These are phyloP conservation scores for Carabus problematicus DNA, from an alignment of 2,888 invertebrate genomes.

Conservation along the genomic window DNA sequence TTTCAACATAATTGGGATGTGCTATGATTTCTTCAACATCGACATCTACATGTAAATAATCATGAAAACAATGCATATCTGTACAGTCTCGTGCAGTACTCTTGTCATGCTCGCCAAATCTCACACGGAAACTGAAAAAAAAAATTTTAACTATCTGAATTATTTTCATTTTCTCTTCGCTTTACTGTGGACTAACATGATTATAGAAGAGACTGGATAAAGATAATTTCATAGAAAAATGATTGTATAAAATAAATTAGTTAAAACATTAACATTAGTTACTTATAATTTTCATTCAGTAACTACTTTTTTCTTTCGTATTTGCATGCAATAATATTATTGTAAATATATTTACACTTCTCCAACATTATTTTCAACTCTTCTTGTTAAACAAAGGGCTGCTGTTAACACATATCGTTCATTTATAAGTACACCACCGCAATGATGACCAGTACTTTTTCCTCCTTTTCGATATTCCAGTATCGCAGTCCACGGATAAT, in stretches of 20 bases:
- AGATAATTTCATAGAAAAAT: not conserved
- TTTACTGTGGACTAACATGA: not conserved
- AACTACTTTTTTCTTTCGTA: not conserved
- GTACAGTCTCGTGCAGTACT: slow-evolving; percentile 58
- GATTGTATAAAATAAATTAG: not conserved
- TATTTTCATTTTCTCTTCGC: not conserved
- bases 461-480: slow-evolving; percentile 60
- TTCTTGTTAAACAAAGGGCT: slow-evolving; percentile 67
- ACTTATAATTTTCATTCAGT: slow-evolving; percentile 1
- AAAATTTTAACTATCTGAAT: not conserved
- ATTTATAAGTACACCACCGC: slow-evolving; percentile 69
- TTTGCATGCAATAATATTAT: too few relatives aligned
- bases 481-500: slow-evolving; percentile 70
- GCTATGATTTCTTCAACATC: slow-evolving; percentile 65
- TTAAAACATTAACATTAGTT: not conserved
- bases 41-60: slow-evolving; percentile 63
- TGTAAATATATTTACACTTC: slow-evolving; percentile 61
- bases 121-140: slow-evolving; percentile 50
- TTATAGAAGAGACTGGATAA: too few relatives aligned
- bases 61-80: slow-evolving; percentile 57
- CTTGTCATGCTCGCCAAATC: slow-evolving; percentile 63
- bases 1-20: slow-evolving; percentile 64
- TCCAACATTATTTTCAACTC: slow-evolving; percentile 54
- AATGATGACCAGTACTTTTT: slow-evolving; percentile 49
- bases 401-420: slow-evolving; percentile 67